Base-by-base conservation (phyloP, 2,113 vertebrate species). In the Labeo rohita region DNA sequence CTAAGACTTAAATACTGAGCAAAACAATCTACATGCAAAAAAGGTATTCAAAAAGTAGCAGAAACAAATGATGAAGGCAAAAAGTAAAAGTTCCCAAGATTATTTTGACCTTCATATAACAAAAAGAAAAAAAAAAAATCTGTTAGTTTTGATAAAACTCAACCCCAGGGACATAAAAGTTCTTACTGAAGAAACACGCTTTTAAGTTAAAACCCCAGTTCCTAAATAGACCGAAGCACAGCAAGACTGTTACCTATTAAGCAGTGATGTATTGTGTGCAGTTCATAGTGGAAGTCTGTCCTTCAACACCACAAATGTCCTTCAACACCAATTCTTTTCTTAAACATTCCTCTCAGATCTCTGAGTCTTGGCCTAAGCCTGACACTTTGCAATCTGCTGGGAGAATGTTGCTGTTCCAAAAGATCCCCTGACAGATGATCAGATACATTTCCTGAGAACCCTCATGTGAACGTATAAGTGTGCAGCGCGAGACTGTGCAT, bases 351-450 rank as follows among this genome's bases (percentile, higher is more conserved):
- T 73, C 89, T 89, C 91, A 93, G 83, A 34, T 81, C 86, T 72
- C 87, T 88, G 92, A 92, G 93, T 91, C 93, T 94, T 93, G 93
- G 92, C 93, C 92, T 92, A 93, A 92, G 92, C 90, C 81, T 61
- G 28, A 90, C 83, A 72, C 82, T 91, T 85, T 82, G 47, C 87
- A 88, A 89, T 90, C 90, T 90, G 84, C 50, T 72, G 72, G 83
- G 82, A 85, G 45, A 86, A 52, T 34, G 18, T 21, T 73, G 10
- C n/a, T 61, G 39, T 87, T 80, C 18, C 36, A 49, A 43, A 81
- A 54, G 77, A 66, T 61, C 56, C 65, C 47, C 49, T 73, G 76
- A 86, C 76, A 81, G 66, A 43, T 21, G 68, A 74, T 52, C 66
- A 73, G 13, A n/a, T 43, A 75, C 13, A 84, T 34, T 68, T 89